Evolutionary conservation across 2,888 invertebrate species (phyloP), one percentile per base, ranked within the genome.

Genomic region (Platycheirus albimanus): DNA sequence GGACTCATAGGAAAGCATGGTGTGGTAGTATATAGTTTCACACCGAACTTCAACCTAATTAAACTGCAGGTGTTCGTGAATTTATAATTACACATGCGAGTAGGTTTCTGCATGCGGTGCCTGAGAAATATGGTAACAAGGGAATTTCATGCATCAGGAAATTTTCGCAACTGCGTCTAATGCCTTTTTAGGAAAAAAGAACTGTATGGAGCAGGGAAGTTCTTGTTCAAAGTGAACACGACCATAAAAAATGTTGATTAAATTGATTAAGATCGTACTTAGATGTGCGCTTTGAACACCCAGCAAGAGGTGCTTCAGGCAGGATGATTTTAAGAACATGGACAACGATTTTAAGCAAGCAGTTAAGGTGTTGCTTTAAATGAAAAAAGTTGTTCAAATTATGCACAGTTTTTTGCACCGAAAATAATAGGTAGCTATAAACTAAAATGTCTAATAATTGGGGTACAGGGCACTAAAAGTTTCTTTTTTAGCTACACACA

Each of bases 51-150:
- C 33, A 75, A 69, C 56, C 79, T 75, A 75, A 80, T 80, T 80
- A 75, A 80, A 75, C 63, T 75, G 69, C 79, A 80, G 79, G 75
- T 80, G 79, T 28, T 80, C 43, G 47, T 69, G 75, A 80, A 80
- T 75, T 63, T 64, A 64, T 80, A 80, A 80, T 80, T 75, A 64
- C 67, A 52, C 79, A 74, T 41, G 10, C 61, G 63, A 69, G 67
- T 74, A 10, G 38, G 56, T 41, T 20, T 56, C 15, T 43, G 56
- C 38, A 41, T 70, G 54, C 54, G 49, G 17, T 67, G 54, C 28
- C 54, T 49, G 54, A 49, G 49, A 75, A 64, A 56, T 69, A 47
- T 63, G 56, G 75, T 43, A 75, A 51, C 69, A 75, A 13, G 63
- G 54, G 56, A 80, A 80, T 69, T 80, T 63, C 41, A 64, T 64